These are phyloP conservation scores for Dolichopus griseipennis DNA, from an alignment of 2,888 invertebrate genomes.

Conservation along the genomic window DNA sequence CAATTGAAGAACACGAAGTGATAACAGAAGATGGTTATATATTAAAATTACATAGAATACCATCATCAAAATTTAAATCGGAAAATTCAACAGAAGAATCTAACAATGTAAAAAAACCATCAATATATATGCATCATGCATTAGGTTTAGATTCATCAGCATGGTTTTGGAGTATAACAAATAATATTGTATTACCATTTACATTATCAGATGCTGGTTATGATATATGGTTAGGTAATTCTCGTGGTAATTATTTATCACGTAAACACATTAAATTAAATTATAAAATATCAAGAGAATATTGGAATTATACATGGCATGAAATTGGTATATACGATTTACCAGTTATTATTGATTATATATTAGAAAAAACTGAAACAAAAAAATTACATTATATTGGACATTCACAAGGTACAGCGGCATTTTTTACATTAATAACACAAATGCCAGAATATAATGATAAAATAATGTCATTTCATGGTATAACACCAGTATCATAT, in stretches of 20 bases:
- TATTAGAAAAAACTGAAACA: constrained; percentile 45
- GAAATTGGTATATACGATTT: constrained; percentile 61
- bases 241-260: constrained; percentile 38
- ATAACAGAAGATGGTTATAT: constrained; percentile 41
- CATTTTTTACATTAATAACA: constrained; percentile 12
- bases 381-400: constrained; percentile 52
- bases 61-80: constrained; percentile 16
- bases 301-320: constrained; percentile 58
- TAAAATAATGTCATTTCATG: neutral
- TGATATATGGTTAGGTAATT: constrained; percentile 40
- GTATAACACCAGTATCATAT: neutral
- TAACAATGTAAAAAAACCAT: constrained; percentile 30
- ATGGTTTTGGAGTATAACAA: constrained; percentile 32
- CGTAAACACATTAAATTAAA: constrained; percentile 31
- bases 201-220: constrained; percentile 37
- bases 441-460: neutral
- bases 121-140: constrained; percentile 35
- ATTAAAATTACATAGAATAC: constrained; percentile 37
- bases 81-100: constrained; percentile 21
- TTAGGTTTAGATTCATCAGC: constrained; percentile 30
- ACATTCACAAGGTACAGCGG: constrained; percentile 51
- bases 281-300: constrained; percentile 27
- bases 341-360: constrained; percentile 55
- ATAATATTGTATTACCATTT: constrained; percentile 33
- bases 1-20: constrained; percentile 52